Evolutionary conservation across 2,113 vertebrate genomes (phyloP), one percentile per base, ranked within the genome.

Genomic region (Lophotis ruficrista): DNA sequence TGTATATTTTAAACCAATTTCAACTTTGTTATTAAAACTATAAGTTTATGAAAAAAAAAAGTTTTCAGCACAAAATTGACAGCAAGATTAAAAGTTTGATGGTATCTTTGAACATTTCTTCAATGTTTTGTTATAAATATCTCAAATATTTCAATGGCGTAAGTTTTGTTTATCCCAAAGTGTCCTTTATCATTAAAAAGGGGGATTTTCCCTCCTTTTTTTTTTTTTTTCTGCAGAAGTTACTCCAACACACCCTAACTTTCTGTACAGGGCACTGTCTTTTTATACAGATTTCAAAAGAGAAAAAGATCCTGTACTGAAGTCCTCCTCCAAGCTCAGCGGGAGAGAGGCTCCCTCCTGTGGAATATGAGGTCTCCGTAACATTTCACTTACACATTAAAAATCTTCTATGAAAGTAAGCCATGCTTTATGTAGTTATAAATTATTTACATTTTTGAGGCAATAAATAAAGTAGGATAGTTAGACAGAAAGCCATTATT

Each of bases 291-390:
- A 22, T 78, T 92, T 90, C 30, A 60, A 75, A 76, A 47, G 31
- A 79, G 11, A 65, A 62, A 82, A 72, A 47, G 12, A 64, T 70
- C 22, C 9, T 62, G 0, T 31, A 58, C 21, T 66, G 1, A 69
- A 64, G 4, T 45, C 56, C 14, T 75, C 6, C 27, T 96, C 13
- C 51, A 81, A 82, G 68, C 90, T 94, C 69, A 71, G 94, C 4
- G 37, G 90, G 80, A 87, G 64, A 87, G 53, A 96, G 86, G 96
- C 95, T 97, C 96, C 96, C 96, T 91, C 96, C 89, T 94, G 95
- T 97, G 96, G 96, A 81, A 73, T 60, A 8, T 41, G 31, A 89
- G 14, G 11, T 78, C 53, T 88, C 54, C 19, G 6, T 41, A 83
- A 61, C 8, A 70, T 77, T 85, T 83, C 50, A 54, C 16, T 79